phyloP scores from a whole-genome alignment of 2,113 vertebrate species.

The Sander lucioperca region DNA sequence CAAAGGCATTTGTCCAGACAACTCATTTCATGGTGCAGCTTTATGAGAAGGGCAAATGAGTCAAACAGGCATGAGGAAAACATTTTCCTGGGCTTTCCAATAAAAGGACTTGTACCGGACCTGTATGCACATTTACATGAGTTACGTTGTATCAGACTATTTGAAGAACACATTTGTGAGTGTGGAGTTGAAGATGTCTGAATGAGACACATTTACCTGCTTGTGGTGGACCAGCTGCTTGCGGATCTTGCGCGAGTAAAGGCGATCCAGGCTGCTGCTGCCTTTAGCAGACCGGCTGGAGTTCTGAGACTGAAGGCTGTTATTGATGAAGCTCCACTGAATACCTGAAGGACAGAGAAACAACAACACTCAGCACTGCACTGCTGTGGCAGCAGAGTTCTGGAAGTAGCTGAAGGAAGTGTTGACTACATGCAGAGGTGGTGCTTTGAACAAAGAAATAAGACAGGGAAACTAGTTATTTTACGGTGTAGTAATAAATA shows the following conservation, averaged over 20 bases:
- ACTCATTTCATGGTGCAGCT: background rate
- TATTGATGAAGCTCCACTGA: conserved; percentile 99
- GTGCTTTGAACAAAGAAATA: too few species aligned
- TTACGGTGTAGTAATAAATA: too few species aligned
- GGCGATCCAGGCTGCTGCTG: conserved; percentile 95
- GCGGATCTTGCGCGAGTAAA: conserved; percentile 98
- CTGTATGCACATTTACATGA: background rate
- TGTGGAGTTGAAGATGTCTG: background rate
- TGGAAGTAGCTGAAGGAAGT: too few species aligned
- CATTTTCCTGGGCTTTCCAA: background rate
- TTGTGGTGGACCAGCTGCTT: conserved; percentile 99
- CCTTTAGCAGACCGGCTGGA: conserved; percentile 93
- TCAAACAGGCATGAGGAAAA: background rate
- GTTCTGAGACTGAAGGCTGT: conserved; percentile 95
- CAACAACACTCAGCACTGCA: background rate
- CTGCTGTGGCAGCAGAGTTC: background rate
- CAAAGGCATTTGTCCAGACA: background rate
- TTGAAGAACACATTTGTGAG: background rate
- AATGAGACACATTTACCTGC: conserved; percentile 90
- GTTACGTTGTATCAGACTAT: background rate
- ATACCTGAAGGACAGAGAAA: conserved; percentile 81
- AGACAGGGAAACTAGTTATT: too few species aligned
- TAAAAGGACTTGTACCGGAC: too few species aligned
- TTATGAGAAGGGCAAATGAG: background rate
- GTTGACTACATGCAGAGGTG: too few species aligned